These are phyloP conservation scores for Hylia prasina DNA, from an alignment of 2,113 vertebrate genomes.

Conservation along the genomic window DNA sequence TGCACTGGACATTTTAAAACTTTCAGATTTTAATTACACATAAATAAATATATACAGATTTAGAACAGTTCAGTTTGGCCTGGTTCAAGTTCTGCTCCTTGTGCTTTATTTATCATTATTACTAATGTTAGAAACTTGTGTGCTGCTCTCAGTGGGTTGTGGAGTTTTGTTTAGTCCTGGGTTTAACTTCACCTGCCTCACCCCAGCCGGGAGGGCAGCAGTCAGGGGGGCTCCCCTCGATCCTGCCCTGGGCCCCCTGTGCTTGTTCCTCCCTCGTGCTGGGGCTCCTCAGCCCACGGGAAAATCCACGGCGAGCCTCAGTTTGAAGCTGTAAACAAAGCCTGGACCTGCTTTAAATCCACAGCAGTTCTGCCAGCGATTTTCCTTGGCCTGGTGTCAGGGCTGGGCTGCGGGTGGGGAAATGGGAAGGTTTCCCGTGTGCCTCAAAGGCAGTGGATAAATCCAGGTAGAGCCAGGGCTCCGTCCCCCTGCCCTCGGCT, in stretches of 20 bases:
- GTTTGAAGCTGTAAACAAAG: conserved; percentile 11
- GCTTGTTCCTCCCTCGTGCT: not conserved
- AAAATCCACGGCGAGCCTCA: not conserved
- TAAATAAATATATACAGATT: conserved; percentile 82
- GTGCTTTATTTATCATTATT: conserved; percentile 55
- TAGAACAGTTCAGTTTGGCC: conserved; percentile 60
- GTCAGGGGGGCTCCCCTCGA: not conserved
- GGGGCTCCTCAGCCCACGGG: not conserved
- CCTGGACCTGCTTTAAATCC: not conserved
- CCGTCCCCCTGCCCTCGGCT: not conserved
- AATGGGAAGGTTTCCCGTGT: not conserved
- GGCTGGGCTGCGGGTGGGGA: not conserved
- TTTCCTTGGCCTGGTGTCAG: not conserved
- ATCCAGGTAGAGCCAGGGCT: not conserved
- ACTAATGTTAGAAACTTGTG: conserved; percentile 10
- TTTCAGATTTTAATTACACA: conserved; percentile 78
- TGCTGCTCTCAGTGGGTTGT: not conserved
- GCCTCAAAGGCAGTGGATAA: not conserved
- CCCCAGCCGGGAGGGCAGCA: not conserved
- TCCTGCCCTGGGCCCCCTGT: not conserved
- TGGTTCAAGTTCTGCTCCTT: conserved; percentile 71
- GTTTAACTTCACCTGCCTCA: not conserved
- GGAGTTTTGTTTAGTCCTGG: not conserved
- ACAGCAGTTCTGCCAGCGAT: not conserved
- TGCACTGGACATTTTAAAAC: conserved; percentile 71